phyloP scores from a whole-genome alignment of 1,140 invertebrate genomes.

The Scylla paramamosain region DNA sequence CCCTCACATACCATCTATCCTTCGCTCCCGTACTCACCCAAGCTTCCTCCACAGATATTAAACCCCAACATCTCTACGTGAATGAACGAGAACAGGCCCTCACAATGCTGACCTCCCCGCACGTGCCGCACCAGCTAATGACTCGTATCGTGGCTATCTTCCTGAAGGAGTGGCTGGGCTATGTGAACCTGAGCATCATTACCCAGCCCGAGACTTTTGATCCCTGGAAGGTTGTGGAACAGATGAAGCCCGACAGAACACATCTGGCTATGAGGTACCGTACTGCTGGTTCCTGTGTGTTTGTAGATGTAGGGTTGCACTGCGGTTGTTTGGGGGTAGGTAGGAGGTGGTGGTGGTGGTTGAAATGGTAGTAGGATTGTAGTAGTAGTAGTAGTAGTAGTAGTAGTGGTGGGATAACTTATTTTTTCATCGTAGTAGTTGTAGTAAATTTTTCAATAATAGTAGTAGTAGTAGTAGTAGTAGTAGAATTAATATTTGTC shows the following conservation, averaged over 20 bases:
- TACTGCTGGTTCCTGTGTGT: too few relatives aligned
- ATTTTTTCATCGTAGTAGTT: neutral
- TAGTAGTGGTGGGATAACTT: neutral
- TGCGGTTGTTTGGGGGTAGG: too few relatives aligned
- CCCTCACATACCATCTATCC: neutral
- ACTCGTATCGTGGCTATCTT: slow-evolving; percentile 68
- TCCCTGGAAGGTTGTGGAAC: slow-evolving; percentile 44
- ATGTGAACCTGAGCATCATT: slow-evolving; percentile 70
- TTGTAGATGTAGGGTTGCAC: too few relatives aligned
- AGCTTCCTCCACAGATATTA: slow-evolving; percentile 4
- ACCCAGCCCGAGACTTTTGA: slow-evolving; percentile 62
- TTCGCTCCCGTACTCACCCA: neutral
- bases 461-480: neutral
- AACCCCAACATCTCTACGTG: slow-evolving; percentile 60
- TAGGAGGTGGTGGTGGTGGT: too few relatives aligned
- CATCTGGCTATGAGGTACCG: neutral
- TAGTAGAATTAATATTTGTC: neutral
- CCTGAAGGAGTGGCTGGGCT: slow-evolving; percentile 66
- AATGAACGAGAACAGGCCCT: slow-evolving; percentile 58
- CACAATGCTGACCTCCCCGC: slow-evolving; percentile 60
- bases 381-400: neutral
- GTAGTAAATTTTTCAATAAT: neutral
- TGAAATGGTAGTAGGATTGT: too few relatives aligned
- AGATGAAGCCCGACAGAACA: neutral
- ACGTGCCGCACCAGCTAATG: slow-evolving; percentile 65